Conservation (phyloP, 2,113 vertebrate genomes). For the Strix aluco region DNA sequence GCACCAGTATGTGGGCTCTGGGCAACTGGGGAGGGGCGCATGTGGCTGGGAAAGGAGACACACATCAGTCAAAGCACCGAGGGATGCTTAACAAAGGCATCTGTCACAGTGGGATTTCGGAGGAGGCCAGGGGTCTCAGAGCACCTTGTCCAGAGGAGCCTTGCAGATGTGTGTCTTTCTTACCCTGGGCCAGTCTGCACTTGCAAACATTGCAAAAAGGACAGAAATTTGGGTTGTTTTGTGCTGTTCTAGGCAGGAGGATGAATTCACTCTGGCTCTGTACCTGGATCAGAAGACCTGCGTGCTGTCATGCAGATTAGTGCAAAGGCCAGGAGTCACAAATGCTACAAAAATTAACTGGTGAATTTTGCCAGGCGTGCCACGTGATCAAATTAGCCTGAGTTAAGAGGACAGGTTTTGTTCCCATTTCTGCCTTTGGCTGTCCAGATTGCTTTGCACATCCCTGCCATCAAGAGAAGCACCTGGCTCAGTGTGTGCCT, state of each 20-base stretch:
- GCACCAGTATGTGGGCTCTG: conserved; percentile 84
- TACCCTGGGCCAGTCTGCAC: background rate
- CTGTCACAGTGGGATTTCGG: background rate
- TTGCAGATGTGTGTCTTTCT: background rate
- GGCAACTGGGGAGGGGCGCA: background rate
- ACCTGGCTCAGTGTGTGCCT: accelerated
- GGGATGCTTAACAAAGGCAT: background rate
- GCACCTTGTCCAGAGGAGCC: background rate
- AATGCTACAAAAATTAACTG: background rate
- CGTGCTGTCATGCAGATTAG: accelerated
- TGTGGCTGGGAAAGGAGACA: accelerated
- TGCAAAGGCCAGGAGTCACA: background rate
- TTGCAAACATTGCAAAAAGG: no score
- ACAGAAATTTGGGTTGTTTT: background rate
- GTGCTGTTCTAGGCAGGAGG: background rate
- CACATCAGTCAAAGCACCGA: accelerated
- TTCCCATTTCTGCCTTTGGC: background rate
- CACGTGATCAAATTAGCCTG: background rate
- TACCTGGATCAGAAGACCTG: background rate
- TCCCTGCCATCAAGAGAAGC: background rate
- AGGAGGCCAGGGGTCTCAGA: background rate
- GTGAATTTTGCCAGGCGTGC: background rate
- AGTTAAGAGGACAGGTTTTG: background rate
- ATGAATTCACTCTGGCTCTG: background rate
- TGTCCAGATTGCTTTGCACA: background rate